Base-by-base conservation (phyloP, 2,797 vertebrate species). In the Gymnothorax javanicus region DNA sequence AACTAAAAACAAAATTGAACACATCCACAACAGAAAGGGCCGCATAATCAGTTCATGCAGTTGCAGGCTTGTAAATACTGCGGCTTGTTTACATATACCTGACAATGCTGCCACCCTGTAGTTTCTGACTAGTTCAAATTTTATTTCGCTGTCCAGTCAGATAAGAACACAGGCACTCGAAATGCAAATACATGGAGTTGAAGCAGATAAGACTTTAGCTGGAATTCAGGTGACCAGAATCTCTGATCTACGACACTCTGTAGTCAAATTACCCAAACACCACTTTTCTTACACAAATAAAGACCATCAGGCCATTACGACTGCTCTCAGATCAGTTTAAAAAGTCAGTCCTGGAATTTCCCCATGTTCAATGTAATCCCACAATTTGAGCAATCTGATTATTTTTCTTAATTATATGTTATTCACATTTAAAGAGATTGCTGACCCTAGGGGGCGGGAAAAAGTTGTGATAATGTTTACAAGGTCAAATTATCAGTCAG, bases 191-290 rank as follows among this genome's bases (percentile, higher is more conserved):
- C 75, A 15, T 43, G 33, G 33, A 75, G 33, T 1, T 43, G 33
- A 43, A 43, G 33, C 33, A 43, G 33, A 43, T 43, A 43, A 43
- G 33, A 43, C 33, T 43, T 43, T 43, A 2, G 11, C 71, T 4
- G 69, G 2, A 43, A 8, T 13, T 77, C 23, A 17, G 52, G 43
- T 3, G 8, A 71, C 25, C 7, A 12, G 27, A 9, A 60, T 69
- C 73, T 54, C 71, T 52, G 52, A 60, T 50, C 50, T 82, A 59
- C 50, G 33, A 56, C 85, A 59, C 67, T 82, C 23, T 59, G 82
- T 50, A 86, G 52, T 62, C 8, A 83, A 83, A 83, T 59, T 15
- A n/a, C 33, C 23, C 64, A 25, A 7, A 8, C 64, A 69, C 64
- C 7, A n/a, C 25, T 69, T 7, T 9, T 13, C 9, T 79, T 79